Conservation (phyloP, 2,888 invertebrate species). For the Acanthopleura granulata region DNA sequence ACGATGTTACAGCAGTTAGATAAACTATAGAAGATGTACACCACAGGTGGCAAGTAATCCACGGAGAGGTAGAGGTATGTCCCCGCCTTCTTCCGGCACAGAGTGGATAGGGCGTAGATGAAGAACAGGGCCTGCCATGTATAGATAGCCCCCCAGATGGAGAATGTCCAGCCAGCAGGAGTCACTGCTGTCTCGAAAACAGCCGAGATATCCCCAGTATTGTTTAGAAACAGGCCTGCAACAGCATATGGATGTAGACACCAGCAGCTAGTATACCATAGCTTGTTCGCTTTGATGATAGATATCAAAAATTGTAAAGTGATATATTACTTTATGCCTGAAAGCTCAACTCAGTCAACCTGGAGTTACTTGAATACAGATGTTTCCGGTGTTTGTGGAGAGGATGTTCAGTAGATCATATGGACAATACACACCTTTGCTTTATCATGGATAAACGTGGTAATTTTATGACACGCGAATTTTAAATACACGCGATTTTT, state of each 20-base stretch:
- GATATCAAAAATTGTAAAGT: no score
- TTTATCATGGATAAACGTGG: no score
- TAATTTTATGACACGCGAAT: no score
- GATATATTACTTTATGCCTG: no score
- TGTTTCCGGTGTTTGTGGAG: no score
- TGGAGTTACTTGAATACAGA: no score
- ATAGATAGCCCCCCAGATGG: constrained; percentile 44
- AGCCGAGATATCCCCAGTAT: constrained; percentile 37
- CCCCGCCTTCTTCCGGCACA: constrained; percentile 35
- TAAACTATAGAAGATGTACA: constrained; percentile 39
- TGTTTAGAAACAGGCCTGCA: constrained; percentile 37
- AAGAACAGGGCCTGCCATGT: constrained; percentile 46
- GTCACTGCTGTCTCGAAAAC: constrained; percentile 40
- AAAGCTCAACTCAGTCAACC: no score
- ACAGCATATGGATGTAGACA: not conserved
- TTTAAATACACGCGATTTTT: no score
- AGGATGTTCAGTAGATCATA: no score
- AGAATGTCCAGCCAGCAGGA: constrained; percentile 48
- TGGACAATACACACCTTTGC: no score
- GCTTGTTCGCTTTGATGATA: no score
- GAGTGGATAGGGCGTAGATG: constrained; percentile 36
- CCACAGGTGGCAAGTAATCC: constrained; percentile 36
- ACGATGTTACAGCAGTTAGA: constrained; percentile 40
- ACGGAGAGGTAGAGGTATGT: constrained; percentile 38
- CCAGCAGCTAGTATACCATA: no score